These are phyloP conservation scores for Alligator sinensis DNA, from an alignment of 2,113 vertebrate genomes.

Conservation along the genomic window DNA sequence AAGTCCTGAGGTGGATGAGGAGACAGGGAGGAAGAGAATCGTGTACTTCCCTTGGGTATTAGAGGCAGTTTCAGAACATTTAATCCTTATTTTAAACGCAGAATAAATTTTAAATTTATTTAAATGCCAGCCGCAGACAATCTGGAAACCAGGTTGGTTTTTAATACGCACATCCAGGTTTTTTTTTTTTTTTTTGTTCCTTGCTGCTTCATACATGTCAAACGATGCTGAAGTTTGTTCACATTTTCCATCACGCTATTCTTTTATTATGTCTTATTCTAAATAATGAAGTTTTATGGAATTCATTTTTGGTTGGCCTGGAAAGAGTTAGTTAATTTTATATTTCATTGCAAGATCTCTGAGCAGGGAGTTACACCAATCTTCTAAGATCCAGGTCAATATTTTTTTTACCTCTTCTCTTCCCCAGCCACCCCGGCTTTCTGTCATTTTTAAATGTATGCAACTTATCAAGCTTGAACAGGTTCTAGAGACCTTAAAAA, in stretches of 20 bases:
- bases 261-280: background rate
- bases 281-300: background rate
- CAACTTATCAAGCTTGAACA: background rate
- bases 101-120: background rate
- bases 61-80: accelerated
- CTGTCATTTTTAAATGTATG: background rate
- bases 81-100: background rate
- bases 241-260: background rate
- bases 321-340: background rate
- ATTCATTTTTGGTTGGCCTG: background rate
- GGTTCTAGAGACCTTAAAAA: background rate
- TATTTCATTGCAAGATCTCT: background rate
- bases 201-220: background rate
- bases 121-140: background rate
- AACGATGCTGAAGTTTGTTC: background rate
- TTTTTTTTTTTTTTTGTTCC: accelerated
- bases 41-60: background rate
- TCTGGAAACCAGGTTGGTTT: background rate
- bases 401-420: background rate
- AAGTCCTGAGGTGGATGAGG: background rate
- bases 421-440: accelerated
- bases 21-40: background rate
- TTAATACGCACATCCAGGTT: background rate
- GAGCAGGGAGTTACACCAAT: background rate
- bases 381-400: background rate